A percentile compares a stretch with the other conserved stretches of the same genome.
phyloP scores from a whole-genome alignment of 1,140 invertebrate genomes.

The Metopolophium dirhodum region DNA sequence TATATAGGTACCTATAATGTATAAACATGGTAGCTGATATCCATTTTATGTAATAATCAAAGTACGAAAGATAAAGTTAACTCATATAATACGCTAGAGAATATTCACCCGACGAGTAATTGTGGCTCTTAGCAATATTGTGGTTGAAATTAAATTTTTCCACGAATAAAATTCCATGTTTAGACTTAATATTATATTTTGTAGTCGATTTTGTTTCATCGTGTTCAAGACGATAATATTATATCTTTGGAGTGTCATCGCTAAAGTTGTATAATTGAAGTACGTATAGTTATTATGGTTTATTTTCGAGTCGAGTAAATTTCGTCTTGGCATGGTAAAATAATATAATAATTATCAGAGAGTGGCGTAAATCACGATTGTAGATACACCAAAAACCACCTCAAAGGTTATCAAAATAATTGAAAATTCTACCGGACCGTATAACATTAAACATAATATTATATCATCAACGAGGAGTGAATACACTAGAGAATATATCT shows the following conservation, averaged over 20 bases:
- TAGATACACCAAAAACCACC: background rate
- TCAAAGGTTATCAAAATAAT: background rate
- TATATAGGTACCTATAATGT: background rate
- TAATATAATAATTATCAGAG: background rate
- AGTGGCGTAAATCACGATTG: background rate
- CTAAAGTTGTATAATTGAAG: too few relatives aligned
- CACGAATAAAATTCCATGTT: background rate
- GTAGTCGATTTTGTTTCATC: too few relatives aligned
- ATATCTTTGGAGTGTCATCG: too few relatives aligned
- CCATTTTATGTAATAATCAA: background rate
- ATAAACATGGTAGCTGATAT: background rate
- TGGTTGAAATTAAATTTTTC: background rate
- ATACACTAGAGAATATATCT: too few relatives aligned
- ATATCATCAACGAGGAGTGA: too few relatives aligned
- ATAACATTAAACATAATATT: background rate
- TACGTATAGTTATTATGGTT: background rate
- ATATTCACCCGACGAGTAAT: too few relatives aligned
- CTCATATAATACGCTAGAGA: too few relatives aligned
- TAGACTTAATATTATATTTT: too few relatives aligned
- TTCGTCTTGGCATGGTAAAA: background rate
- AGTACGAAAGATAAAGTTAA: too few relatives aligned
- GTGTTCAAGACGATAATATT: too few relatives aligned
- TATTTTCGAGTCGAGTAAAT: background rate
- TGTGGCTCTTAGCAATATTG: too few relatives aligned
- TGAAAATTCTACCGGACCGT: background rate